A percentile compares a stretch with the other conserved stretches of the same genome.
Evolutionary conservation across 92 coral and sea anemone species (phyloP).

Genomic region (Phymanthus crucifer): DNA sequence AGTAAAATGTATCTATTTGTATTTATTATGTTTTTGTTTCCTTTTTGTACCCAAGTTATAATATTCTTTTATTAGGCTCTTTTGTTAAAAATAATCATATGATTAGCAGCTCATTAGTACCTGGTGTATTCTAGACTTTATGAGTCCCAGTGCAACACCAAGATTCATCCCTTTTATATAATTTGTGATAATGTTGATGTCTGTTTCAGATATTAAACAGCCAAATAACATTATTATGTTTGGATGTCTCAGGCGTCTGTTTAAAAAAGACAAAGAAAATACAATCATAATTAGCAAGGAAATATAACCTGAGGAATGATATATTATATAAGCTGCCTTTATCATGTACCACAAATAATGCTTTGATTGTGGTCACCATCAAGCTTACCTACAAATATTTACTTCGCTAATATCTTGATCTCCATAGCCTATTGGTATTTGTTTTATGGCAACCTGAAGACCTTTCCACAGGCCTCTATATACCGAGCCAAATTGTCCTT

Average conservation of each 20-base stretch:
- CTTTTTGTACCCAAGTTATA: too few relatives aligned
- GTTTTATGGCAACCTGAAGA: conserved; percentile 33
- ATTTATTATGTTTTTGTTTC: too few relatives aligned
- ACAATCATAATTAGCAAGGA: not conserved
- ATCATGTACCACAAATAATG: too few relatives aligned
- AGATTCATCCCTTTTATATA: conserved; percentile 12
- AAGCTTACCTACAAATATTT: conserved; percentile 21
- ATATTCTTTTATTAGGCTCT: too few relatives aligned
- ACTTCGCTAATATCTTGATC: conserved; percentile 24
- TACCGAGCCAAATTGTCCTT: conserved; percentile 22
- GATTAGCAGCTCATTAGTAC: not conserved
- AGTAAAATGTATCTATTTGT: not conserved
- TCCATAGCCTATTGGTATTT: conserved; percentile 18
- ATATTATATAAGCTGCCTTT: too few relatives aligned
- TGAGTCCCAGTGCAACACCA: not conserved
- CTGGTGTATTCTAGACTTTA: not conserved
- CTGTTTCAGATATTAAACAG: not conserved
- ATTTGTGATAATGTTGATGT: conserved; percentile 8
- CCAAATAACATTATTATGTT: conserved; percentile 20
- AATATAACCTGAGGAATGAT: not conserved
- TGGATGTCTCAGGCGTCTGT: conserved; percentile 7
- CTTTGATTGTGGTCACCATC: not conserved
- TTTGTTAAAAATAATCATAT: not conserved
- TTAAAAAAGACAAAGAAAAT: not conserved
- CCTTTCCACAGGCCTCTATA: conserved; percentile 37